A percentile compares a stretch with the other conserved stretches of the same genome.
Conservation (phyloP, 2,888 invertebrate genomes). For the Cremastobaeus sp. region DNA sequence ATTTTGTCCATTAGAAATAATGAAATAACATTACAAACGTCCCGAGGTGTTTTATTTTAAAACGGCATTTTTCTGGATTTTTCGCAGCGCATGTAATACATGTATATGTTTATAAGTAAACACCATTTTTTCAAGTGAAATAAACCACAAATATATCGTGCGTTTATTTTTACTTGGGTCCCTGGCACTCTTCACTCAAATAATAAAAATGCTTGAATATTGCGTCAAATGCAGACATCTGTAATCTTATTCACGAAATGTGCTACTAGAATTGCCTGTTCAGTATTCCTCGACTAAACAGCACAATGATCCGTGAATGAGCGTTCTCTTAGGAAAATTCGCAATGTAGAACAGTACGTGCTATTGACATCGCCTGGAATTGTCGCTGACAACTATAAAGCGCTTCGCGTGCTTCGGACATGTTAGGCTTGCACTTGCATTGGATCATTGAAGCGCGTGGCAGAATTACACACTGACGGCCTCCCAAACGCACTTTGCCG, state of each 20-base stretch:
- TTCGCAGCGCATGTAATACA: too few species aligned
- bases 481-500: not conserved
- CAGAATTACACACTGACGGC: too few species aligned
- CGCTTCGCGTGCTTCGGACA: slow-evolving; percentile 35
- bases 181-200: not conserved
- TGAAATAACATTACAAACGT: too few species aligned
- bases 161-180: not conserved
- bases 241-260: slow-evolving; percentile 3
- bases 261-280: not conserved
- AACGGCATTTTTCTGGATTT: too few species aligned
- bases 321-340: too few species aligned
- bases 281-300: not conserved
- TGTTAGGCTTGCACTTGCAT: slow-evolving; percentile 17
- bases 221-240: slow-evolving; percentile 1
- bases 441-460: slow-evolving; percentile 22
- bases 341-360: slow-evolving; percentile 12
- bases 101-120: too few species aligned
- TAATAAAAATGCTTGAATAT: too few species aligned
- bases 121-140: too few species aligned
- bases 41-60: too few species aligned
- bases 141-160: too few species aligned
- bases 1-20: too few species aligned
- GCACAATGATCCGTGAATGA: not conserved
- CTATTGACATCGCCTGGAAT: slow-evolving; percentile 33
- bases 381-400: slow-evolving; percentile 35